These are phyloP conservation scores for Rutilus rutilus DNA, from an alignment of 2,113 vertebrate genomes.

Conservation along the genomic window DNA sequence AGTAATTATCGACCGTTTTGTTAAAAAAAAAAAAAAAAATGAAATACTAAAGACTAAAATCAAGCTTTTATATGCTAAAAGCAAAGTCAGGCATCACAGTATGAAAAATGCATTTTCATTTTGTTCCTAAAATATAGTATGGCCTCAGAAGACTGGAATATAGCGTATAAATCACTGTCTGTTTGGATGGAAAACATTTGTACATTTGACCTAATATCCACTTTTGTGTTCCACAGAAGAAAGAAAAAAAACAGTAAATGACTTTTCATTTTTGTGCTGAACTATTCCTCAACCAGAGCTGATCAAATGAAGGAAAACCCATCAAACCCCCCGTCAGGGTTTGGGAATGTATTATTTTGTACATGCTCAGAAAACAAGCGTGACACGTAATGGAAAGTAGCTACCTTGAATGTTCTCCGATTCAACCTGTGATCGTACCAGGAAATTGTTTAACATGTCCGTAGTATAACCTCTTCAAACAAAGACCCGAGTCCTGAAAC, in stretches of 20 bases:
- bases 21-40: neutral
- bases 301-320: neutral
- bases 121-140: neutral
- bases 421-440: constrained; percentile 1
- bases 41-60: neutral
- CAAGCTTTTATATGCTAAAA: neutral
- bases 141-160: neutral
- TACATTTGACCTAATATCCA: neutral
- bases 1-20: neutral
- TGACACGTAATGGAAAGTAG: neutral
- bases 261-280: neutral
- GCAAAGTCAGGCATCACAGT: neutral
- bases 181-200: neutral
- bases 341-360: constrained; percentile 81
- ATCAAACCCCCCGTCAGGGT: constrained; percentile 65
- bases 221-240: neutral
- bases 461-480: constrained; percentile 71
- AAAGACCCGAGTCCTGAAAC: constrained; percentile 64
- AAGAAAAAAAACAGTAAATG: neutral
- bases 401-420: constrained; percentile 15
- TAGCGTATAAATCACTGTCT: neutral
- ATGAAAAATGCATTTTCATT: neutral
- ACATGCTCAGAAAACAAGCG: constrained; percentile 67
- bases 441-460: neutral
- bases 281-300: neutral